Conservation (phyloP, 1,140 invertebrate species). For the Sitodiplosis mosellana region DNA sequence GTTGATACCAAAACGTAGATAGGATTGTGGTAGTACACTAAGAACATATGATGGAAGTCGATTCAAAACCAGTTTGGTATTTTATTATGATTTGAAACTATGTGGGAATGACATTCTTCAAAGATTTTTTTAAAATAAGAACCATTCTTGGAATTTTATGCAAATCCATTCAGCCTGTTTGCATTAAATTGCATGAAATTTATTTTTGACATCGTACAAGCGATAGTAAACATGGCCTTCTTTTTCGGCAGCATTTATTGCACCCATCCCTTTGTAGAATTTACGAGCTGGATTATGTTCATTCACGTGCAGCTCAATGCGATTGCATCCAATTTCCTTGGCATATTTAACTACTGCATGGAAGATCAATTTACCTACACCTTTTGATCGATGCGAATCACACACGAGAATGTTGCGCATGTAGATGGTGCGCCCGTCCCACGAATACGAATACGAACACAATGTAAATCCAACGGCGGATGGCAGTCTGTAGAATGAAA, state of each 20-base stretch:
- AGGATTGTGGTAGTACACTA: no score
- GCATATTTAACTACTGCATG: conserved; percentile 46
- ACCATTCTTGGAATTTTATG: no score
- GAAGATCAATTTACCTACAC: conserved; percentile 53
- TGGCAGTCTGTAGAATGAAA: no score
- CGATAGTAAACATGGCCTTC: conserved; percentile 57
- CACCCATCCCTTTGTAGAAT: conserved; percentile 56
- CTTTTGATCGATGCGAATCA: conserved; percentile 35
- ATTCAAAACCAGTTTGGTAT: no score
- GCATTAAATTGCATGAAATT: conserved; percentile 5
- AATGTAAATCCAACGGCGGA: conserved; percentile 45
- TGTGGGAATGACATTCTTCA: no score
- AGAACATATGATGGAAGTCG: no score
- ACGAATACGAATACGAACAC: conserved; percentile 52
- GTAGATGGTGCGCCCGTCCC: conserved; percentile 51
- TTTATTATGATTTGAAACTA: no score
- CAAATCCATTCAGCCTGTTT: no score
- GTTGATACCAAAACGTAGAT: no score
- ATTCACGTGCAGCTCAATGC: conserved; percentile 58
- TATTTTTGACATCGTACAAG: conserved; percentile 23
- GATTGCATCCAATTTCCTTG: conserved; percentile 28
- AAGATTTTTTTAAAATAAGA: no score
- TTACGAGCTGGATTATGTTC: conserved; percentile 63
- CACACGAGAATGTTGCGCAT: conserved; percentile 72
- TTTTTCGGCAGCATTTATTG: conserved; percentile 39